Conservation (phyloP, 2,888 invertebrate genomes). For the Drosophila neutralis region DNA sequence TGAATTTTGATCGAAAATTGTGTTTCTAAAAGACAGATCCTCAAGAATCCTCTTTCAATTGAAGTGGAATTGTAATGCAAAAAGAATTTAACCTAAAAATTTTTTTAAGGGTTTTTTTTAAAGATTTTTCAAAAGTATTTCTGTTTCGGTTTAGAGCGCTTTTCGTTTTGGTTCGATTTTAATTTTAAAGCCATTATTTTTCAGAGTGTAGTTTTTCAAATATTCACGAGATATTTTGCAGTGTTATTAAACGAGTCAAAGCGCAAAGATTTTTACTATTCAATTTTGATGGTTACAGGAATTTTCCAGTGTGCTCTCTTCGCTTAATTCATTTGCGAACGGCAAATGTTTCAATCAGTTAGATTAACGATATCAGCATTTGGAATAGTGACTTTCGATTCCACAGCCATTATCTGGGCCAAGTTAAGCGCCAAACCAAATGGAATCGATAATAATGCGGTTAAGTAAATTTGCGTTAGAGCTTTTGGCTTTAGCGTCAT, state of each 20-base stretch:
- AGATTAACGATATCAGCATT: conserved; percentile 42
- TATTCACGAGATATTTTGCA: neutral
- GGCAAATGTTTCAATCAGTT: conserved; percentile 28
- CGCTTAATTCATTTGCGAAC: conserved; percentile 17
- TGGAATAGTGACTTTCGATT: conserved; percentile 40
- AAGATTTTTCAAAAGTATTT: neutral
- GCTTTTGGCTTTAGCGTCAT: conserved; percentile 18
- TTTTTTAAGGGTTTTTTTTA: neutral
- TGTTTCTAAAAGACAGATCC: no score
- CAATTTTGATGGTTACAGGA: neutral
- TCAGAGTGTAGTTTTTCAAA: rapidly evolving
- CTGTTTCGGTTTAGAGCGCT: neutral
- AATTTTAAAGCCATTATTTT: neutral
- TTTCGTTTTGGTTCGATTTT: neutral
- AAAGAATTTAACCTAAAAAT: neutral
- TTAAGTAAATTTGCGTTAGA: conserved; percentile 62
- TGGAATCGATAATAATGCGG: conserved; percentile 45
- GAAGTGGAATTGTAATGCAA: neutral
- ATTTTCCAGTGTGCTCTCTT: conserved; percentile 5
- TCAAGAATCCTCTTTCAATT: neutral
- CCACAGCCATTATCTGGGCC: conserved; percentile 42
- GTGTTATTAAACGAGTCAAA: neutral
- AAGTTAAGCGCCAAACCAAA: conserved; percentile 34
- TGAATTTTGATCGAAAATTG: neutral
- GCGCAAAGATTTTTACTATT: neutral